phyloP scores from a whole-genome alignment of 2,797 vertebrate species.

The Eurystomus glaucurus region DNA sequence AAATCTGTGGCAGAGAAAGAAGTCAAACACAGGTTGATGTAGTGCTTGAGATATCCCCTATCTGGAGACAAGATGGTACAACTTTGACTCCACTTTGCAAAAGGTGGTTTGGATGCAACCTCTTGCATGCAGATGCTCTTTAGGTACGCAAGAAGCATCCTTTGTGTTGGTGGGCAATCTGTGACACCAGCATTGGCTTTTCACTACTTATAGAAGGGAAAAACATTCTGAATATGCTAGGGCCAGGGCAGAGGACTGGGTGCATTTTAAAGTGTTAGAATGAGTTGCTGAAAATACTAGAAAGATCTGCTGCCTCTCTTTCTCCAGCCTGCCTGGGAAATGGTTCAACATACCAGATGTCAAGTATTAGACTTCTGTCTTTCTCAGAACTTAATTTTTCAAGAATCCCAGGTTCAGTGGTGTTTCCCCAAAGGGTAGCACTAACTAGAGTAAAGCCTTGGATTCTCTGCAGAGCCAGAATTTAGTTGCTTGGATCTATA shows the following conservation, averaged over 20 bases:
- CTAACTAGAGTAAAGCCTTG: not conserved
- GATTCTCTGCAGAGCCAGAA: not conserved
- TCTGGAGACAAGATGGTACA: not conserved
- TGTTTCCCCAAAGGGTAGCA: not conserved
- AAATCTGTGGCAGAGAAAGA: not conserved
- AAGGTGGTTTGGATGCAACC: not conserved
- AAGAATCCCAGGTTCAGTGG: not conserved
- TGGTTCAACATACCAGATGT: not conserved
- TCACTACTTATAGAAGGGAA: fast-evolving
- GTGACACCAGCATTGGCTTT: not conserved
- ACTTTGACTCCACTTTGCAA: not conserved
- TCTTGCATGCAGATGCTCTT: not conserved
- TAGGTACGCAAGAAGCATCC: fast-evolving
- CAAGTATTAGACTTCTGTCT: not conserved
- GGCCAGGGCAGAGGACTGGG: not conserved
- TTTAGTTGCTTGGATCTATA: not conserved
- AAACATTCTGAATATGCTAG: not conserved
- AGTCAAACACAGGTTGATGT: not conserved
- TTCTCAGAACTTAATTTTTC: not conserved
- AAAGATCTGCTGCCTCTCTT: not conserved
- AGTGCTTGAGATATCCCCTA: fast-evolving
- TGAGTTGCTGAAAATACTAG: not conserved
- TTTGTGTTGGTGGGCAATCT: not conserved
- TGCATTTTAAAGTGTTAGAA: not conserved
- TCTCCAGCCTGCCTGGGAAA: not conserved